Conservation (phyloP, 2,888 invertebrate species). For the Phorcus lineatus region DNA sequence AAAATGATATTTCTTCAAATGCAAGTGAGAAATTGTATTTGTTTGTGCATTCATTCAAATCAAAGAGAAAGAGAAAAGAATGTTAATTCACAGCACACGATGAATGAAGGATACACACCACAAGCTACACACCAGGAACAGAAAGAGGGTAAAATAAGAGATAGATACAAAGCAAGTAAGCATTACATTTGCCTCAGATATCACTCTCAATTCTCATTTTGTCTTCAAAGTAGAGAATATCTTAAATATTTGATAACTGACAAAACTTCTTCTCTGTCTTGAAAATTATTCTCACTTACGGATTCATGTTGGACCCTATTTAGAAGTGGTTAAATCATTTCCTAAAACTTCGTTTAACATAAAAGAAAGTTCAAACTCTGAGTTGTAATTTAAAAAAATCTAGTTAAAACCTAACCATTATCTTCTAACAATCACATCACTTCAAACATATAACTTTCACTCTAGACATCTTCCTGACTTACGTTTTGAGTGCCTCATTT, state of each 20-base stretch:
- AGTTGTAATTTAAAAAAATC: no score
- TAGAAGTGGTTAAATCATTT: no score
- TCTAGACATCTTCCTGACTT: constrained; percentile 44
- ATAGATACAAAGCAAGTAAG: neutral
- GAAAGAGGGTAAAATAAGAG: neutral
- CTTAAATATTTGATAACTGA: no score
- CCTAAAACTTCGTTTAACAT: no score
- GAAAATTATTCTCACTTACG: no score
- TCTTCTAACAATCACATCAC: neutral
- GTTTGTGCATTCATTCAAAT: neutral
- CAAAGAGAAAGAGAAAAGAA: neutral
- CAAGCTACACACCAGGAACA: neutral
- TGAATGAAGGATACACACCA: neutral
- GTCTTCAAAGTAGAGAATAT: no score
- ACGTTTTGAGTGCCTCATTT: constrained; percentile 65
- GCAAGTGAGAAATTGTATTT: no score
- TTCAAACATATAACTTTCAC: neutral
- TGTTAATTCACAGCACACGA: neutral
- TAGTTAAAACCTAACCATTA: neutral
- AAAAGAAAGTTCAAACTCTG: no score
- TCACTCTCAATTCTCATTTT: no score
- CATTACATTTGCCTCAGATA: neutral
- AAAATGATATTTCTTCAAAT: no score
- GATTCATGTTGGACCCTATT: no score
- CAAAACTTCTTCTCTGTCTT: no score